Percentiles rank a stretch among this genome's conserved stretches.
Evolutionary conservation across 2,113 vertebrate species (phyloP).

Genomic region (Panthera uncia): DNA sequence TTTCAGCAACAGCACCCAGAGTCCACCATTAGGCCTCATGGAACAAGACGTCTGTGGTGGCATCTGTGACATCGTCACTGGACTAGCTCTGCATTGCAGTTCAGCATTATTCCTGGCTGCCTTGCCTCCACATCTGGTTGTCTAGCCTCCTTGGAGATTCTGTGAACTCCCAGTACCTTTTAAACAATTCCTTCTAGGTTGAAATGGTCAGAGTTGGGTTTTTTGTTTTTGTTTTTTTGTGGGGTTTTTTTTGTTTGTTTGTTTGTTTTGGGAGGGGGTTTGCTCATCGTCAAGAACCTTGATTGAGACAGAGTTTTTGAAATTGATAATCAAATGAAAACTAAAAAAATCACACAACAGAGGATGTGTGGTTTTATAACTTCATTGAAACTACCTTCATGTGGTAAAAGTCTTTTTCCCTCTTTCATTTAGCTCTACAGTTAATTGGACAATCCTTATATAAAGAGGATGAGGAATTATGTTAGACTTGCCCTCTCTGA

Average conservation of each 20-base stretch:
- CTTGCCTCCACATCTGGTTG: background rate
- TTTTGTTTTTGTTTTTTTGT: background rate
- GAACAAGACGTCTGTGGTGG: background rate
- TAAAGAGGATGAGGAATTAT: background rate
- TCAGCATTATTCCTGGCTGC: background rate
- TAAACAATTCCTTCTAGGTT: background rate
- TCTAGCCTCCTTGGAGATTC: background rate
- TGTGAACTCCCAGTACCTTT: background rate
- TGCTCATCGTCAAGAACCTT: background rate
- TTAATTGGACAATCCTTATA: background rate
- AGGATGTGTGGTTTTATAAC: background rate
- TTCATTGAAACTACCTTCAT: background rate
- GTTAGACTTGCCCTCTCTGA: background rate
- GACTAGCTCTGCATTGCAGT: background rate
- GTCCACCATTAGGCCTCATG: background rate
- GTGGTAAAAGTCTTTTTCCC: background rate
- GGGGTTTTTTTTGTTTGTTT: no score
- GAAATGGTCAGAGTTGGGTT: background rate
- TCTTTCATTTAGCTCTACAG: background rate
- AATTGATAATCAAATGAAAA: conserved; percentile 29
- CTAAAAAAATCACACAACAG: background rate
- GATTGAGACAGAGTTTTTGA: background rate
- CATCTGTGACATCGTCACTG: accelerated
- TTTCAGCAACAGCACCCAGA: background rate
- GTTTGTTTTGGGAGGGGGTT: no score